phyloP scores from a whole-genome alignment of 2,888 invertebrate species.

The Glaucopsyche alexis region DNA sequence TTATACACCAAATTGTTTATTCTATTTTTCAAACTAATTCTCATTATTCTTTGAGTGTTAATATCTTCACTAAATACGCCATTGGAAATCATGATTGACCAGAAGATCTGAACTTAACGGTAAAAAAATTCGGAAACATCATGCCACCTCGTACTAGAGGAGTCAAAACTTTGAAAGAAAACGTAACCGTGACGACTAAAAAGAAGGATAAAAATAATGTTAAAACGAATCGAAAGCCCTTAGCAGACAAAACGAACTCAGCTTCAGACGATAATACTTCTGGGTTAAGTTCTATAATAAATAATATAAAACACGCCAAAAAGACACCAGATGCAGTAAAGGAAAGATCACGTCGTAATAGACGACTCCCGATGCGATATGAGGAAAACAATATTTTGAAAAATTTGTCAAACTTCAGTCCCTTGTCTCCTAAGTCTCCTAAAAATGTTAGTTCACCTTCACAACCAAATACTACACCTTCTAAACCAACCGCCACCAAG shows the following conservation, averaged over 20 bases:
- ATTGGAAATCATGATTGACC: not conserved
- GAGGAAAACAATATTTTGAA: slow-evolving; percentile 49
- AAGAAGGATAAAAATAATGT: slow-evolving; percentile 21
- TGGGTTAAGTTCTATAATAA: slow-evolving; percentile 42
- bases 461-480: slow-evolving; percentile 28
- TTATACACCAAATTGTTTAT: not conserved
- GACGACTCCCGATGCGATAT: slow-evolving; percentile 56
- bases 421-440: slow-evolving; percentile 31
- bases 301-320: slow-evolving; percentile 38
- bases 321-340: slow-evolving; percentile 34
- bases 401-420: slow-evolving; percentile 45
- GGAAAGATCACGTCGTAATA: slow-evolving; percentile 52
- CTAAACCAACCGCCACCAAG: slow-evolving; percentile 12
- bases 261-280: slow-evolving; percentile 64
- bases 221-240: slow-evolving; percentile 47
- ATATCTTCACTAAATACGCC: not conserved
- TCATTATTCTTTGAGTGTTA: not conserved
- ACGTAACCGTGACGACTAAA: slow-evolving; percentile 46
- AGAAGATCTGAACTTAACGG: not conserved
- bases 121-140: slow-evolving; percentile 41
- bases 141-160: slow-evolving; percentile 66
- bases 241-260: slow-evolving; percentile 70
- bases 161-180: slow-evolving; percentile 60
- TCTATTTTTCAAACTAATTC: not conserved
- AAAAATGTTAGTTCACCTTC: slow-evolving; percentile 40